Percentiles rank a stretch among this genome's conserved stretches.
Evolutionary conservation across 2,797 vertebrate species (phyloP).

Genomic region (Xenentodon cancila): DNA sequence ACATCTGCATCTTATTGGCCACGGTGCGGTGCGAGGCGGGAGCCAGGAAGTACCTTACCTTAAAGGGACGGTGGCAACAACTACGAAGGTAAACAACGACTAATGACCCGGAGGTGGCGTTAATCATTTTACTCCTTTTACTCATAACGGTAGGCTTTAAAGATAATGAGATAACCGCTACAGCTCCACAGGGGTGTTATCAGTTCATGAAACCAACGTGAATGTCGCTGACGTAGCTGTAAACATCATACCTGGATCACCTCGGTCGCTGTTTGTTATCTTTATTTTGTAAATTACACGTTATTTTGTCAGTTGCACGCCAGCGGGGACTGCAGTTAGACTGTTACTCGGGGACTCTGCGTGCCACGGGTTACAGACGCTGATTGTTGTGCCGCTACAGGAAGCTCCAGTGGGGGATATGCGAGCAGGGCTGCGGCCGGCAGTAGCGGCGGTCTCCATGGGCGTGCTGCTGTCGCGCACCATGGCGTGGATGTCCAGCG

Average conservation of each 20-base stretch:
- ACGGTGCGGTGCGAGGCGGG: neutral
- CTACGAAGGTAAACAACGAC: constrained; percentile 57
- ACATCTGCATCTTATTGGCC: constrained; percentile 50
- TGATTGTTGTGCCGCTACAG: constrained; percentile 48
- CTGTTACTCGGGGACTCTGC: neutral
- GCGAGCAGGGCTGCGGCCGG: constrained; percentile 72
- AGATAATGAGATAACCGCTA: neutral
- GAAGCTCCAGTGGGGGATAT: constrained; percentile 77
- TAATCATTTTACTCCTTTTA: neutral
- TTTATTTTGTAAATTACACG: too few relatives aligned
- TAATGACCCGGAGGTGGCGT: constrained; percentile 10
- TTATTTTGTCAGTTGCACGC: neutral
- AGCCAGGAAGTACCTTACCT: constrained; percentile 36
- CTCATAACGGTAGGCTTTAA: neutral
- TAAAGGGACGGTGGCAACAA: constrained; percentile 19
- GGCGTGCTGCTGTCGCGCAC: constrained; percentile 88
- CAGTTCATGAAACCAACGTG: neutral
- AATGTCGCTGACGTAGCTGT: neutral
- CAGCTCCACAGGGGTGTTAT: neutral
- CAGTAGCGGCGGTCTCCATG: constrained; percentile 83
- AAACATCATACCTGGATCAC: neutral
- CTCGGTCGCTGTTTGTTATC: constrained; percentile 7
- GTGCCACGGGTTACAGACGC: constrained; percentile 8
- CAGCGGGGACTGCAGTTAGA: neutral
- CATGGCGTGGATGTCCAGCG: constrained; percentile 93